Percentiles rank a stretch among this genome's conserved stretches.
These are phyloP conservation scores for Neocrepidodera transversa DNA, from an alignment of 2,888 invertebrate species.

Conservation along the genomic window DNA sequence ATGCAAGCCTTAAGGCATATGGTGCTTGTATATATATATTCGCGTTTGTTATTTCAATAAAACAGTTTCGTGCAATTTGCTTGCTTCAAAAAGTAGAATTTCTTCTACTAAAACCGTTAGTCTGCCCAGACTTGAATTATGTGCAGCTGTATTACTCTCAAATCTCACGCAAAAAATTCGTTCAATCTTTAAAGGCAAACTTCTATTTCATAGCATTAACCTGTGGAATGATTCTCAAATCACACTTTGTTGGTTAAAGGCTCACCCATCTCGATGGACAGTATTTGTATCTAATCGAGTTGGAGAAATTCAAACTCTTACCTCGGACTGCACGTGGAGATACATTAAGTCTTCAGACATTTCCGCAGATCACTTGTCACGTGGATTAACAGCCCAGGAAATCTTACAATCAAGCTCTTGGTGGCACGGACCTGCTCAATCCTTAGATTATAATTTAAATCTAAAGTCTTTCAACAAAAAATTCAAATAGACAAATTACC, in stretches of 20 bases:
- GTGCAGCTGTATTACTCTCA: background rate
- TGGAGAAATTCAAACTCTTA: background rate
- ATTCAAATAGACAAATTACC: background rate
- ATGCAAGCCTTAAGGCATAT: conserved; percentile 1
- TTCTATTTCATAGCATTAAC: background rate
- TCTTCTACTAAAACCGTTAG: background rate
- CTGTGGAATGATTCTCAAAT: background rate
- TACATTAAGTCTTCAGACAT: background rate
- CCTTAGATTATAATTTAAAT: background rate
- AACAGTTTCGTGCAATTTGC: background rate
- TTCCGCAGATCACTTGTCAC: background rate
- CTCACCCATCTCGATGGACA: background rate
- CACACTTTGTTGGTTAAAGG: background rate
- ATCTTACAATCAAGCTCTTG: background rate
- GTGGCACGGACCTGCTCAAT: background rate
- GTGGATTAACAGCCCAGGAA: background rate
- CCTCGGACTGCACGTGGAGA: background rate
- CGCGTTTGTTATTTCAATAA: background rate
- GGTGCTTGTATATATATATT: conserved; percentile 1
- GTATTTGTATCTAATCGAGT: background rate
- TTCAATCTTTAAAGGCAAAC: background rate
- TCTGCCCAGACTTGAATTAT: background rate
- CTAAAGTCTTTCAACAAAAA: background rate
- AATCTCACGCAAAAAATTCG: conserved; percentile 26
- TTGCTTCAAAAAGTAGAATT: background rate